phyloP scores from a whole-genome alignment of 1,140 invertebrate genomes.

The Penaeus chinensis region DNA sequence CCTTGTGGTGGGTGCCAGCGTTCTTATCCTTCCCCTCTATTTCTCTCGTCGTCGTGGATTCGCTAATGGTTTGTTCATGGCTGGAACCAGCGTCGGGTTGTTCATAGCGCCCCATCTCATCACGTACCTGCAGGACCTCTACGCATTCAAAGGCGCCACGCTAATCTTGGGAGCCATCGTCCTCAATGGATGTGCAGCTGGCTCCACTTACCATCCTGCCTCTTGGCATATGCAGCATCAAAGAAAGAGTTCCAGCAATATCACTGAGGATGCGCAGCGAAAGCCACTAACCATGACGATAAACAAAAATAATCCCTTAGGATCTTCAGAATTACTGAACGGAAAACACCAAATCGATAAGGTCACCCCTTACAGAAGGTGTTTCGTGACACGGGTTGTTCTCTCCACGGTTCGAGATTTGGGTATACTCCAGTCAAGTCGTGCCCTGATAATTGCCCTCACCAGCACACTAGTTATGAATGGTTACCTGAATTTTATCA shows the following conservation, averaged over 20 bases:
- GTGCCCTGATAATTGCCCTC: conserved; percentile 23
- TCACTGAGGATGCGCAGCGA: background rate
- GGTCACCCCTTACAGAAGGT: background rate
- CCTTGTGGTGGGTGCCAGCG: conserved; percentile 3
- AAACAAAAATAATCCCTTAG: background rate
- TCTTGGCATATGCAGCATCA: background rate
- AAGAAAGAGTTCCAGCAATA: background rate
- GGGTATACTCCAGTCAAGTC: background rate
- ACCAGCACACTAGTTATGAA: conserved; percentile 8
- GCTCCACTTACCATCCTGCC: background rate
- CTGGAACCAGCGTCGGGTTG: conserved; percentile 1
- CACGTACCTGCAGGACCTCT: conserved; percentile 11
- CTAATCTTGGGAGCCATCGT: conserved; percentile 25
- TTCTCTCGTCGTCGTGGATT: background rate
- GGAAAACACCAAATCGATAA: background rate
- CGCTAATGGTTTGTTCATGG: conserved; percentile 22
- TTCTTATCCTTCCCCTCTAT: conserved; percentile 30
- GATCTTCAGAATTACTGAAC: background rate
- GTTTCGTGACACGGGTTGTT: conserved; percentile 6
- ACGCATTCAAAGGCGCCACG: background rate
- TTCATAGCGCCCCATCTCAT: background rate
- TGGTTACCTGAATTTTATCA: conserved; percentile 23
- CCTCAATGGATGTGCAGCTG: conserved; percentile 12
- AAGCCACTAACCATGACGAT: too few species aligned
- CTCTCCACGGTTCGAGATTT: conserved; percentile 15